Base-by-base conservation (phyloP, 2,888 invertebrate genomes). In the Baronia brevicornis region DNA sequence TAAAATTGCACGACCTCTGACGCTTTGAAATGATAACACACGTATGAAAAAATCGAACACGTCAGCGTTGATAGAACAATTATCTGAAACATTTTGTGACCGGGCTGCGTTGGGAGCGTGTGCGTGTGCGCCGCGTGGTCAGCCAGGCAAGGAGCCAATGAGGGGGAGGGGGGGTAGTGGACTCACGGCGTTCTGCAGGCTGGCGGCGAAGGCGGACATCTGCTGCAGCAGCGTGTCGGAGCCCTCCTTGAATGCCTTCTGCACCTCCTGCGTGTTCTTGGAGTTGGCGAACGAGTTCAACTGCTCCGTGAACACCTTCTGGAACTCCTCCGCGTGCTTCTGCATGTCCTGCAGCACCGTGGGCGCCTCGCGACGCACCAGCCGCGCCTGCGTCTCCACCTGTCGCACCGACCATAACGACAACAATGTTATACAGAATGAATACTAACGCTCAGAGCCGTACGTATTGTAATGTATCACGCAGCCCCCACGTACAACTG, bases 221-320 rank as follows among this genome's bases (percentile, higher is more conserved):
- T 78, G 69, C 41, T 67, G 44, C 34, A 71, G 42, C 36, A 82
- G 52, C 33, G 64, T 37, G 41, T 78, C 67, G 30, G 73, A 53
- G 45, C 75, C 60, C 0, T 77, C 74, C 58, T 74, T 71, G 18
- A 80, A 23, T 9, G 67, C 64, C 53, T 72, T 74, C 59, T 64
- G 65, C 12, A 68, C 18, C 9, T 73, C 66, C 53, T 77, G 54
- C 11, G 74, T 58, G 62, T 67, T 70, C 61, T 77, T 67, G 34
- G 77, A 74, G 62, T 56, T 63, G 47, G 47, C 38, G 35, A 80
- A 32, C 3, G 63, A 26, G 45, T 57, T 60, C 26, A 72, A 29
- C 44, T 69, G 63, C 35, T 77, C 72, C 11, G 31, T 37, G 53
- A 80, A 49, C 1, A 61, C 60, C 60, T 78, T 75, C 46, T 55